phyloP scores from a whole-genome alignment of 2,888 invertebrate genomes.

The Galeopsomyia nigrocyanea region DNA sequence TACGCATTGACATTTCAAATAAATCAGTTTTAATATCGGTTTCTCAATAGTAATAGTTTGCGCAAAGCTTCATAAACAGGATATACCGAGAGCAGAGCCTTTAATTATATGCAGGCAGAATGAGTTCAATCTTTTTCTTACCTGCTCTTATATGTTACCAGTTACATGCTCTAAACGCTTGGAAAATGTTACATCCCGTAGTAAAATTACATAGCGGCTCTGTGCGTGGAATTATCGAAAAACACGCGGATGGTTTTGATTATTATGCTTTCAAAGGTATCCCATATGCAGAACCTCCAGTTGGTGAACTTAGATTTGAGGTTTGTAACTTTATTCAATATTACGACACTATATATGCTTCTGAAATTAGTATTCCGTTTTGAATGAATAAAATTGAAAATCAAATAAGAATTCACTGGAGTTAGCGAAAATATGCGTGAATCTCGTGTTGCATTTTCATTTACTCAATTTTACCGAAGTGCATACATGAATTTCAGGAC shows the following conservation, averaged over 20 bases:
- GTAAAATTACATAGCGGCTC: conserved; percentile 2
- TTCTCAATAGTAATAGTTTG: too few relatives aligned
- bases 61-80: too few relatives aligned
- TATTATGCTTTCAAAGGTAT: conserved; percentile 25
- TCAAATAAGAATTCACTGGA: too few relatives aligned
- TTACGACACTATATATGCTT: background rate
- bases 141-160: too few relatives aligned
- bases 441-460: background rate
- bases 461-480: too few relatives aligned
- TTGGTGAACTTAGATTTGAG: conserved; percentile 29
- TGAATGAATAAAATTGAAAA: background rate
- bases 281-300: conserved; percentile 28
- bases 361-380: background rate
- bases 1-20: too few relatives aligned
- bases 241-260: conserved; percentile 8
- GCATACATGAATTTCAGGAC: conserved; percentile 36
- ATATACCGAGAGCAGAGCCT: too few relatives aligned
- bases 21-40: too few relatives aligned
- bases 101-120: too few relatives aligned
- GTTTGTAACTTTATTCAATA: background rate
- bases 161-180: too few relatives aligned
- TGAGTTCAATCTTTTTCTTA: too few relatives aligned
- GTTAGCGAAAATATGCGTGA: too few relatives aligned
- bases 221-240: conserved; percentile 5
- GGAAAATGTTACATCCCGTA: background rate